phyloP scores from a whole-genome alignment of 2,113 vertebrate genomes.

The Odobenus rosmarus region DNA sequence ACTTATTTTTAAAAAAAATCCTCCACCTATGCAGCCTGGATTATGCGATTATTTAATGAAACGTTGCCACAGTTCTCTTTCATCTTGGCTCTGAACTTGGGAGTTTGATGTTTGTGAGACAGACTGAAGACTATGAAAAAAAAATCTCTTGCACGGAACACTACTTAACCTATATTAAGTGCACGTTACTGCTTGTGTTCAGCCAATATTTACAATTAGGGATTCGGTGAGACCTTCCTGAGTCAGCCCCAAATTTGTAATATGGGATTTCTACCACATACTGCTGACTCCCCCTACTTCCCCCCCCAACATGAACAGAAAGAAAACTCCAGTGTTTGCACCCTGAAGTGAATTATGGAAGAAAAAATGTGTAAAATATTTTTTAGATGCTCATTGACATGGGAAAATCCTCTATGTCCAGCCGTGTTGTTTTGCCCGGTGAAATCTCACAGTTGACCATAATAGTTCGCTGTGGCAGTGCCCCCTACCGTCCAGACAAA shows the following conservation, averaged over 20 bases:
- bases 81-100: conserved; percentile 57
- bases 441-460: background rate
- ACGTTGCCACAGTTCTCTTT: conserved; percentile 57
- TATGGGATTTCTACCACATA: background rate
- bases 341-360: background rate
- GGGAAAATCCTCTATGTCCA: background rate
- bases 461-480: conserved; percentile 55
- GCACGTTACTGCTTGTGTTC: background rate
- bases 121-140: background rate
- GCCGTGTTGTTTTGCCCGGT: background rate
- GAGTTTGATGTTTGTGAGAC: conserved; percentile 47
- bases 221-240: background rate
- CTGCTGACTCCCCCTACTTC: background rate
- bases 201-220: background rate
- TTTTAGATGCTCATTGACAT: background rate
- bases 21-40: conserved; percentile 19
- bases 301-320: background rate
- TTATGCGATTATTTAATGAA: conserved; percentile 74
- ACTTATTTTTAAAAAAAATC: background rate
- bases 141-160: background rate
- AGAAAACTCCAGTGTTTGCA: background rate
- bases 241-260: background rate
- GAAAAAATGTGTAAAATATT: background rate
- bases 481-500: conserved; percentile 71
- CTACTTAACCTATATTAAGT: background rate